Percentiles rank a stretch among this genome's conserved stretches.
Conservation (phyloP, 1,140 invertebrate species). For the Papilio polytes region DNA sequence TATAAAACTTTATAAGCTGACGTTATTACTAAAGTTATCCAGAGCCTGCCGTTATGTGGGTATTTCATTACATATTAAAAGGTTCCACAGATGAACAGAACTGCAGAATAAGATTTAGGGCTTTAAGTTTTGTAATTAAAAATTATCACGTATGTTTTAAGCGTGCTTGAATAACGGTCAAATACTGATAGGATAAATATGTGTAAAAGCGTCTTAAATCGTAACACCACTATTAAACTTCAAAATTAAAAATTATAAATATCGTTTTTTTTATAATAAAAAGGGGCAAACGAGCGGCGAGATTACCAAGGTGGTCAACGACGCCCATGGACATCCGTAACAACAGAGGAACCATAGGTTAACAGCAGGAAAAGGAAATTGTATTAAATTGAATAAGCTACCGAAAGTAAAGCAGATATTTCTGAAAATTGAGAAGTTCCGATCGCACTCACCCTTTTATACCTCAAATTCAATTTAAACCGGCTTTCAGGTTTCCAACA, state of each 20-base stretch:
- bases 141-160: background rate
- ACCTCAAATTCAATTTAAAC: constrained; percentile 15
- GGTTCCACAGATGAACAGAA: background rate
- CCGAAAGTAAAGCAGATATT: background rate
- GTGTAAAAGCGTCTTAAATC: too few species aligned
- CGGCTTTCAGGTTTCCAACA: background rate
- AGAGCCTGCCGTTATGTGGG: constrained; percentile 14
- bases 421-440: background rate
- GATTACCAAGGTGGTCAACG: too few species aligned
- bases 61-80: constrained; percentile 16
- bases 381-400: background rate
- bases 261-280: too few species aligned
- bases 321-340: too few species aligned
- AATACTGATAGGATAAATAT: too few species aligned
- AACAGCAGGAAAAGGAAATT: too few species aligned
- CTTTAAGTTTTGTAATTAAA: background rate
- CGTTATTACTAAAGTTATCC: constrained; percentile 18
- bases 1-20: constrained; percentile 23
- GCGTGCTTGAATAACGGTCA: too few species aligned
- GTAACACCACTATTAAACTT: too few species aligned
- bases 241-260: too few species aligned
- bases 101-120: background rate
- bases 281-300: too few species aligned
- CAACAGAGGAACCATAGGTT: too few species aligned
- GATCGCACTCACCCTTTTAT: background rate